Base-by-base conservation (phyloP, 1,140 invertebrate genomes). In the Heterodera carotae region DNA sequence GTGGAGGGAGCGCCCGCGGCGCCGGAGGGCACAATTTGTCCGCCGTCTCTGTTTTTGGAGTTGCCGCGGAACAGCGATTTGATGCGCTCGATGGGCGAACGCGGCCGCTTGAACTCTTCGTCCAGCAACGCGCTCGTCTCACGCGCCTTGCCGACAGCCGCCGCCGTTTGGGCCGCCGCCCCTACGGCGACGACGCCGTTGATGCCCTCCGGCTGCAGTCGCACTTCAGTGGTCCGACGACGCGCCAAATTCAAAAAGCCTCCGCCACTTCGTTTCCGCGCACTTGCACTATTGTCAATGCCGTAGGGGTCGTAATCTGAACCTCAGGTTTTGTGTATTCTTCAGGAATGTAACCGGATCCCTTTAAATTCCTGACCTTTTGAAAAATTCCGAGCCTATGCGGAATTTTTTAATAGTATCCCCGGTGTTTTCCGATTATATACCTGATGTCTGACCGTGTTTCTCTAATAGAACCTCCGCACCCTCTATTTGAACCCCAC, bases 81-180 rank as follows among this genome's bases (percentile, higher is more conserved):
- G 25, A 85, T 84, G 25, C 82, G 79, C 66, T 85, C 84, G 56
- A 85, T 86, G n/a, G 84, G 84, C 15, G 84, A 85, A 36, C 78
- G 72, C 29, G 84, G 84, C 31, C 84, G 77, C 69, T 85, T 85
- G 60, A 80, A 83, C 60, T 85, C 78, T 25, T 87, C 85, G 29
- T 85, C 82, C 39, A 71, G 43, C 53, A 76, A 84, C 34, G 76
- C 80, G 64, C 78, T 84, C 6, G 83, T 84, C 27, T 56, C 78
- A n/a, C 74, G 43, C 68, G 82, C 64, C 33, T 77, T 84, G 39
- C 80, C 80, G 74, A 80, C 83, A 0, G 73, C 39, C 25, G 62
- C 83, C 84, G 7, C 29, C 7, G 27, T 34, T 2, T 34, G 27
- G n/a, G n/a, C n/a, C n/a, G n/a, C n/a, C n/a, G n/a, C n/a, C 62